phyloP scores from a whole-genome alignment of 2,113 vertebrate genomes.

The Pyxicephalus adspersus region DNA sequence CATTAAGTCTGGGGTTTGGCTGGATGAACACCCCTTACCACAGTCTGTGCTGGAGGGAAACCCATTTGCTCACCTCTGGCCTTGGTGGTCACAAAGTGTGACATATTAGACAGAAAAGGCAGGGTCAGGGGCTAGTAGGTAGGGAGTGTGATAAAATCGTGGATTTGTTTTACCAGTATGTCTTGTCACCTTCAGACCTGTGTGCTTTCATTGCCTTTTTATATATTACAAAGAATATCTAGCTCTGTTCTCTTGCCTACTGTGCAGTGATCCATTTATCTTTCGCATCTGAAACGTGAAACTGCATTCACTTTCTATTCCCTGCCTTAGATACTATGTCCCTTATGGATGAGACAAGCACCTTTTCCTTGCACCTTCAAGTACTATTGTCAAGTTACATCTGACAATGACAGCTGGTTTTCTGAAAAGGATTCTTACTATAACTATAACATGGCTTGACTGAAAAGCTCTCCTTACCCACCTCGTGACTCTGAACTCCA shows the following conservation, averaged over 20 bases:
- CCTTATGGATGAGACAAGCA: conserved; percentile 19
- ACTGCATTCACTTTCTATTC: conserved; percentile 33
- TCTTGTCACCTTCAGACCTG: conserved; percentile 45
- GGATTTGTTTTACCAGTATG: conserved; percentile 48
- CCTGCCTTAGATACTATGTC: conserved; percentile 34
- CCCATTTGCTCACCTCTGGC: conserved; percentile 6
- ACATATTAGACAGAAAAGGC: conserved; percentile 8
- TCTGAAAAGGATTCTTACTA: conserved; percentile 23
- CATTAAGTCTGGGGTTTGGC: too few species aligned
- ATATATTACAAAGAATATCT: conserved; percentile 46
- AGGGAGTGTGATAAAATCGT: conserved; percentile 19
- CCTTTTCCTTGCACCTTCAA: conserved; percentile 42
- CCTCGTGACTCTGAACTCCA: not conserved
- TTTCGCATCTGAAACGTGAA: conserved; percentile 47
- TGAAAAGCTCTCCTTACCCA: not conserved
- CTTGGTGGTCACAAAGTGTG: not conserved
- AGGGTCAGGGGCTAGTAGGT: conserved; percentile 22
- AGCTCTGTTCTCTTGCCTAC: conserved; percentile 40
- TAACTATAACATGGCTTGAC: conserved; percentile 19
- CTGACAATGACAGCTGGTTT: conserved; percentile 35
- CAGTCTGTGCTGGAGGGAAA: not conserved
- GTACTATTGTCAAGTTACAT: conserved; percentile 35
- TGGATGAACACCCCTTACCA: not conserved
- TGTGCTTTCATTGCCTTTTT: conserved; percentile 17
- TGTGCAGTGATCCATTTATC: conserved; percentile 56